Evolutionary conservation across 1,140 invertebrate genomes (phyloP), one percentile per base, ranked within the genome.

Genomic region (Thaumetopoea pityocampa): DNA sequence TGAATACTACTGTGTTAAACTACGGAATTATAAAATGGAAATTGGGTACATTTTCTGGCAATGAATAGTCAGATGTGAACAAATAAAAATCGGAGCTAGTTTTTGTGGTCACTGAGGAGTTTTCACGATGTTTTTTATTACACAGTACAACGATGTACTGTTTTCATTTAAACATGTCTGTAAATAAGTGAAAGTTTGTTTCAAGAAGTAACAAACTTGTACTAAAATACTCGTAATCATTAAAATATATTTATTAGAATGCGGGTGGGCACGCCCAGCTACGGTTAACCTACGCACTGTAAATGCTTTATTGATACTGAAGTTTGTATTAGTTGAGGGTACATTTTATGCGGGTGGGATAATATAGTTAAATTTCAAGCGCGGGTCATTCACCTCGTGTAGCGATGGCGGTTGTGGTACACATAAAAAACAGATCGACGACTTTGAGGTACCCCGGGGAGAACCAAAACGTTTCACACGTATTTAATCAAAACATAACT

Each of bases 361-460:
- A 46, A 52, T n/a, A n/a, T 50, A 52, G 35, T 45, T 45, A 17
- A 38, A 27, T 48, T 54, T 47, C 17, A 28, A 48, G 29, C 45
- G 29, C 14, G 15, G 57, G 41, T 60, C 57, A 42, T 60, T 60
- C 51, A 60, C 44, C 57, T 55, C 35, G 18, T 22, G 20, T 29
- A 42, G 18, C 20, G 33, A 35, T 48, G 33, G 40, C n/a, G n/a
- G n/a, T n/a, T n/a, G 35, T 40, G 23, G 23, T 53, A 26, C 36
- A 53, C 33, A 47, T 45, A 24, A 41, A 42, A 42, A 34, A 19
- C 16, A 36, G 17, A 8, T 36, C 10, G 8, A 14, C 14, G 34
- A 17, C 22, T 20, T 18, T 24, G 14, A 36, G 14, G 7, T 20
- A 26, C 26, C 14, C 16, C 23, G 7, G 14, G 27, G 24, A 36